Percentiles rank a stretch among this genome's conserved stretches.
Conservation (phyloP, 1,140 invertebrate genomes). For the Formica selysi region DNA sequence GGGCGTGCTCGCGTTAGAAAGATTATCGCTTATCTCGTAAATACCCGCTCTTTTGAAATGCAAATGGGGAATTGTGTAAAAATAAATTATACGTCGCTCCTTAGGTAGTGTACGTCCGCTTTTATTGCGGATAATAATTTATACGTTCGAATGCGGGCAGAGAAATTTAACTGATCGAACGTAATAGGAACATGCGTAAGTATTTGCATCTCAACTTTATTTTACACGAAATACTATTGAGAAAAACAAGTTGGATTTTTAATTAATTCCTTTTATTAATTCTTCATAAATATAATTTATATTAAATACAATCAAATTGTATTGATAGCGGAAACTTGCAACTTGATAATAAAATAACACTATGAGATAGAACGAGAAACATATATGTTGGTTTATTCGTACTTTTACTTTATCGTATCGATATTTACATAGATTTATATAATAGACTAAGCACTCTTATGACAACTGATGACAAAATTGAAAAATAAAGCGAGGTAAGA, state of each 20-base stretch:
- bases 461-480: too few relatives aligned
- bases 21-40: conserved; percentile 50
- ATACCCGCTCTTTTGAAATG: conserved; percentile 56
- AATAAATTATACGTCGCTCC: conserved; percentile 39
- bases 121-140: conserved; percentile 21
- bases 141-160: background rate
- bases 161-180: background rate
- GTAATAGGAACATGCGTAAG: too few relatives aligned
- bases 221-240: background rate
- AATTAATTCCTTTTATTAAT: conserved; percentile 25
- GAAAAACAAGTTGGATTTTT: background rate
- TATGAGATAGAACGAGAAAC: background rate
- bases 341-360: conserved; percentile 36
- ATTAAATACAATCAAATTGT: conserved; percentile 26
- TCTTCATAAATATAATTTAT: conserved; percentile 21
- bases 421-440: too few relatives aligned
- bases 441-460: too few relatives aligned
- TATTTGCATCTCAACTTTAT: background rate
- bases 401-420: background rate
- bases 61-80: conserved; percentile 54
- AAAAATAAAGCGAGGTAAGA: too few relatives aligned
- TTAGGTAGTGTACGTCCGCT: conserved; percentile 8
- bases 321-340: background rate
- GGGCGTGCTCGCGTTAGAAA: background rate
- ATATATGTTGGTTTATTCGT: conserved; percentile 11